These are phyloP conservation scores for Pheucticus melanocephalus DNA, from an alignment of 2,113 vertebrate genomes.

Conservation along the genomic window DNA sequence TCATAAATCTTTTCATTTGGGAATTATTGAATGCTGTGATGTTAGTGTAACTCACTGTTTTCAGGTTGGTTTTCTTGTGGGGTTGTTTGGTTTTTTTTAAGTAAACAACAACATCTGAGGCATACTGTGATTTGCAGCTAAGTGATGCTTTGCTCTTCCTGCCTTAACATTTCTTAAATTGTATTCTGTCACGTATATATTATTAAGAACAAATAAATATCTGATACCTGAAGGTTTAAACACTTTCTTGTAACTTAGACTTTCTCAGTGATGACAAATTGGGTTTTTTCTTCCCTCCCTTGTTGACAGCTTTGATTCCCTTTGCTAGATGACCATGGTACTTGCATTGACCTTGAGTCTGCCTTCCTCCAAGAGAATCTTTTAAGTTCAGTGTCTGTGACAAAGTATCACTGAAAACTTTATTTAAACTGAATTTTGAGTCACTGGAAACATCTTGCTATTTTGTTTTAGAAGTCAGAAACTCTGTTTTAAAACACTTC, in stretches of 20 bases:
- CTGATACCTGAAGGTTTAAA: background rate
- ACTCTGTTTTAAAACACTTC: background rate
- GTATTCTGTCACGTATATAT: background rate
- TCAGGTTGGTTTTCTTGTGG: background rate
- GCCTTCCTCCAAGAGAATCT: background rate
- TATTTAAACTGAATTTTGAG: background rate
- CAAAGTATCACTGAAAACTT: background rate
- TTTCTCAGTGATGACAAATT: background rate
- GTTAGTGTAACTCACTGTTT: background rate
- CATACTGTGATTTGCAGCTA: background rate
- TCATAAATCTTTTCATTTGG: background rate
- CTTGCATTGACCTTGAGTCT: background rate
- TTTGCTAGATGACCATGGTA: background rate
- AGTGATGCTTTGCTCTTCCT: background rate
- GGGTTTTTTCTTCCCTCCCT: background rate
- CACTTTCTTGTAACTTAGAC: background rate
- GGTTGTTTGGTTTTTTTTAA: background rate
- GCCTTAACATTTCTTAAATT: background rate
- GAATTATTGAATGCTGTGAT: background rate
- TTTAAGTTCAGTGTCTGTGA: background rate
- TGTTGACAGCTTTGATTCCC: background rate
- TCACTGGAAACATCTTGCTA: background rate
- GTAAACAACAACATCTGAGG: background rate
- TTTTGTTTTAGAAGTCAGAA: background rate
- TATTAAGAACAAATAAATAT: background rate